Evolutionary conservation across 2,797 vertebrate genomes (phyloP).

Genomic region (Acridotheres tristis): DNA sequence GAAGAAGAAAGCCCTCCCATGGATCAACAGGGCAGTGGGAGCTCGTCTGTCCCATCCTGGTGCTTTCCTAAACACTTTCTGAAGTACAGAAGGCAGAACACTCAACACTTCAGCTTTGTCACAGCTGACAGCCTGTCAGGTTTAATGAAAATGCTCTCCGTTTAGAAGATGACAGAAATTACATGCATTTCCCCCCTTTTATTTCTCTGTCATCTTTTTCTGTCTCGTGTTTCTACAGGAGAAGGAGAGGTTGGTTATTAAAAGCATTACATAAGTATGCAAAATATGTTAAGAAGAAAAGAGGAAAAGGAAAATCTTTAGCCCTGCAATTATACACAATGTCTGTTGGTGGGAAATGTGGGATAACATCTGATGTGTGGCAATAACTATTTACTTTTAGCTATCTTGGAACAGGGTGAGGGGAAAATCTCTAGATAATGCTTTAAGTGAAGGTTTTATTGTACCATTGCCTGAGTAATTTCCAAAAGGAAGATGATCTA

Average conservation of each 20-base stretch:
- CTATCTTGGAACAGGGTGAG: constrained; percentile 22
- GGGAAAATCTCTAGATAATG: constrained; percentile 17
- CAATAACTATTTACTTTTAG: constrained; percentile 54
- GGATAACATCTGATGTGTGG: constrained; percentile 26
- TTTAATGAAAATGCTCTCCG: constrained; percentile 69
- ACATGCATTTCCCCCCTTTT: constrained; percentile 40
- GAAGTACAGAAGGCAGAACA: background rate
- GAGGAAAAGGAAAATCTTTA: constrained; percentile 21
- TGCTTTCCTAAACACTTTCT: constrained; percentile 42
- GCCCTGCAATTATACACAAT: constrained; percentile 15
- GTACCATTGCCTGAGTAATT: background rate
- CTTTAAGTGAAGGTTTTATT: constrained; percentile 50
- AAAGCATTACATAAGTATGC: constrained; percentile 61
- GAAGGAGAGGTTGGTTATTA: constrained; percentile 47
- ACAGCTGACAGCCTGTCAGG: constrained; percentile 69
- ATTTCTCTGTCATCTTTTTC: constrained; percentile 60
- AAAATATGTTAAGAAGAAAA: constrained; percentile 56
- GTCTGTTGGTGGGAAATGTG: background rate
- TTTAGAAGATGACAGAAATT: constrained; percentile 68
- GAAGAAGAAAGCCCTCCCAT: constrained; percentile 73
- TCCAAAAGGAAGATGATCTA: constrained; percentile 40
- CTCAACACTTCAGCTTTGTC: constrained; percentile 66
- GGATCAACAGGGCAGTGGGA: constrained; percentile 45
- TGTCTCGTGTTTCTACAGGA: background rate
- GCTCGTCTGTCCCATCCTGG: background rate